phyloP scores from a whole-genome alignment of 2,113 vertebrate genomes.

The Pelvicachromis taeniatus region DNA sequence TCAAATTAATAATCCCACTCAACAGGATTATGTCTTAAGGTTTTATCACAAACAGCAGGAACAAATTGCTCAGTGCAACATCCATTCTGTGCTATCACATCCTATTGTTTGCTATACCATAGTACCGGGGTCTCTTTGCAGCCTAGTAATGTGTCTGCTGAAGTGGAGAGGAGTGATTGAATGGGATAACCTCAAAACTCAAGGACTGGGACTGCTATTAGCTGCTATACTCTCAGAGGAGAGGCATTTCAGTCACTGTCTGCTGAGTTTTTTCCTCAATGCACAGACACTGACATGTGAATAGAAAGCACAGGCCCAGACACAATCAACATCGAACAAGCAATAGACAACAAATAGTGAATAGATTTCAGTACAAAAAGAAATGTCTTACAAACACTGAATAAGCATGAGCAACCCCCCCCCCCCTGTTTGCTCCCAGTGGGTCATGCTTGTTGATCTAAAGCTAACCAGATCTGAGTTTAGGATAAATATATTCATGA shows the following conservation, averaged over 20 bases:
- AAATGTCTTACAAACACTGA: slow-evolving; percentile 15
- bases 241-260: slow-evolving; percentile 48
- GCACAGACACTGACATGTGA: slow-evolving; percentile 23
- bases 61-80: background rate
- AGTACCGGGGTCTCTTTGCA: slow-evolving; percentile 5
- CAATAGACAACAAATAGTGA: slow-evolving; percentile 20
- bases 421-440: background rate
- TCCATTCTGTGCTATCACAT: background rate
- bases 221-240: slow-evolving; percentile 44
- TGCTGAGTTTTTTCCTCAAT: slow-evolving; percentile 33
- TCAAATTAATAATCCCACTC: background rate
- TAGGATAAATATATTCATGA: slow-evolving; percentile 71
- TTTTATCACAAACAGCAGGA: background rate
- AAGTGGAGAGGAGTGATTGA: slow-evolving; percentile 56
- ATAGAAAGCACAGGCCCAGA: slow-evolving; percentile 31
- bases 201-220: slow-evolving; percentile 60
- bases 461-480: slow-evolving; percentile 39
- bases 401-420: background rate
- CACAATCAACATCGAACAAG: background rate
- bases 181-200: slow-evolving; percentile 62
- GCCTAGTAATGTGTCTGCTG: slow-evolving; percentile 38
- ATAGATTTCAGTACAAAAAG: slow-evolving; percentile 2
- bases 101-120: background rate
- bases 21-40: background rate
- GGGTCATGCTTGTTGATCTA: slow-evolving; percentile 57